Evolutionary conservation across 2,797 vertebrate genomes (phyloP).

Genomic region (Hoplostethus atlanticus): DNA sequence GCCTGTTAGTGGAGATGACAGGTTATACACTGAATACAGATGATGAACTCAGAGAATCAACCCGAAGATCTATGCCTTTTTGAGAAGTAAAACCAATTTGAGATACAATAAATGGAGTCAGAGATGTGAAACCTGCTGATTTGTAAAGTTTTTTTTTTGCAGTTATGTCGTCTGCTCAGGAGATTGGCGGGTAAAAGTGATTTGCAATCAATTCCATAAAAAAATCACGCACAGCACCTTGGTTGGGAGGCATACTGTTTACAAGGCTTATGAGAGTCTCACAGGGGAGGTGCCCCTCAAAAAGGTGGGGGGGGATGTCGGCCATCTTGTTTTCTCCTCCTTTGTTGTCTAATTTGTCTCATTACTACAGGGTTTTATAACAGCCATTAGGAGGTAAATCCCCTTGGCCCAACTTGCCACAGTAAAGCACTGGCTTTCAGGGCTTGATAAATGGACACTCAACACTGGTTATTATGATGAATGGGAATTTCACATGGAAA

Average conservation of each 20-base stretch:
- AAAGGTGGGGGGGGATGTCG: background rate
- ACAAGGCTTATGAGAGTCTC: conserved; percentile 23
- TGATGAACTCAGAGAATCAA: conserved; percentile 51
- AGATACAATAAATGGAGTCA: conserved; percentile 42
- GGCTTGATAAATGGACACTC: conserved; percentile 84
- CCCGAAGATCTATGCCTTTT: conserved; percentile 33
- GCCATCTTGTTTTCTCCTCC: conserved; percentile 47
- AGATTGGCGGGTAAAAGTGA: conserved; percentile 19
- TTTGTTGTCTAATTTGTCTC: conserved; percentile 71
- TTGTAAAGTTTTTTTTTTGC: conserved; percentile 32
- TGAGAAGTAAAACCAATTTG: conserved; percentile 44
- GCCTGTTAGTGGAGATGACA: conserved; percentile 43
- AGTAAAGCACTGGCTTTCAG: conserved; percentile 60
- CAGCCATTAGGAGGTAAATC: conserved; percentile 71
- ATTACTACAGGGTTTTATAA: conserved; percentile 68
- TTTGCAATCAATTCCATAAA: conserved; percentile 42
- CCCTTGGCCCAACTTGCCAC: conserved; percentile 62
- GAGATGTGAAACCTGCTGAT: conserved; percentile 56
- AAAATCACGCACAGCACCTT: conserved; percentile 9
- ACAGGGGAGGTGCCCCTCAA: background rate
- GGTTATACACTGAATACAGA: conserved; percentile 51
- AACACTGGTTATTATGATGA: conserved; percentile 86
- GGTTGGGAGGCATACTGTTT: conserved; percentile 32
- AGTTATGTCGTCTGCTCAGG: conserved; percentile 3
- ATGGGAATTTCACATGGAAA: conserved; percentile 81